Evolutionary conservation across 2,113 vertebrate genomes (phyloP).

Genomic region (Dasyprocta punctata): DNA sequence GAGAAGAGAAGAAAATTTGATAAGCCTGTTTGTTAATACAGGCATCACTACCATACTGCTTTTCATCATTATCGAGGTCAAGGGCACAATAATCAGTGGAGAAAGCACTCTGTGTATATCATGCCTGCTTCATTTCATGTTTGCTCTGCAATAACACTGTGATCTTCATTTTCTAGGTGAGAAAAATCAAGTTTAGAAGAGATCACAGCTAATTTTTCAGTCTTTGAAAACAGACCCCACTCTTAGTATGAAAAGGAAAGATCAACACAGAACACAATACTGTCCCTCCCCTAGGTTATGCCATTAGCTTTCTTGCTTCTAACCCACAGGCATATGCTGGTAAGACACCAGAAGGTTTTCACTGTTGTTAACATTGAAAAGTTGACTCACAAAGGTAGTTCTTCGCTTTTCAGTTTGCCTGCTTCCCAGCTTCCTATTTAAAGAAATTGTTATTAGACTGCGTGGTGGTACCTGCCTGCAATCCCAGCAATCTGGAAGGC

Average conservation of each 20-base stretch:
- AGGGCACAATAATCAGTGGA: neutral
- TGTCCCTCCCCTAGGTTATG: neutral
- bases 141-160: neutral
- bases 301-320: neutral
- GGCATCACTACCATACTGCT: neutral
- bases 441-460: neutral
- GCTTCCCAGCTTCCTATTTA: neutral
- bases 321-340: neutral
- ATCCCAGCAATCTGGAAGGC: neutral
- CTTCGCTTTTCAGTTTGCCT: neutral
- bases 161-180: neutral
- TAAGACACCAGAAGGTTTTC: neutral
- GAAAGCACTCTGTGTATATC: neutral
- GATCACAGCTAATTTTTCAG: neutral
- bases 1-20: neutral
- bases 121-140: neutral
- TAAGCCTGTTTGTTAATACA: neutral
- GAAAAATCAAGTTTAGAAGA: neutral
- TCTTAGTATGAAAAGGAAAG: neutral
- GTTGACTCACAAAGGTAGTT: neutral
- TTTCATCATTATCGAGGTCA: neutral
- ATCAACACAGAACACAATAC: fast-evolving
- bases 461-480: neutral
- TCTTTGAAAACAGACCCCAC: neutral
- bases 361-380: neutral